These are phyloP conservation scores for Parascotia fuliginaria DNA, from an alignment of 2,888 invertebrate species.

Conservation along the genomic window DNA sequence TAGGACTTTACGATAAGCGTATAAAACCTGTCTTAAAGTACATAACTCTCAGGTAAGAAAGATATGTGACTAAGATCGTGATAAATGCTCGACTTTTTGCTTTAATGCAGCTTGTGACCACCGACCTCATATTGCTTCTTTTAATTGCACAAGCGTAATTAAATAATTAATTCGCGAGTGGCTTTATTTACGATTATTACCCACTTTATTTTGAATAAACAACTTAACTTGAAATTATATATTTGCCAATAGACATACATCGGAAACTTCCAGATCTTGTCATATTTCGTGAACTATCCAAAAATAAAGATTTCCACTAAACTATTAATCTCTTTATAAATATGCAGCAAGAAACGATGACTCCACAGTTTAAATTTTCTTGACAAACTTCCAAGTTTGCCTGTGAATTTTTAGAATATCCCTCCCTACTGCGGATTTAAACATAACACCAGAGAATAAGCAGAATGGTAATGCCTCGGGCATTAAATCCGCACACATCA, in stretches of 20 bases:
- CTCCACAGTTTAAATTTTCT: conserved; percentile 7
- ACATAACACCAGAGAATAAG: too few relatives aligned
- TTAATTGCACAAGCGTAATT: conserved; percentile 10
- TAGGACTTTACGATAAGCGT: conserved; percentile 2
- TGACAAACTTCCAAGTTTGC: conserved; percentile 15
- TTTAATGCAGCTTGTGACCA: conserved; percentile 12
- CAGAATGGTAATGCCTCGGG: too few relatives aligned
- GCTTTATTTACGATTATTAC: conserved; percentile 19
- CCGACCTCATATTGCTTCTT: conserved; percentile 19
- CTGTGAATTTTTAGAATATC: not conserved
- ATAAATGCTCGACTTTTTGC: conserved; percentile 9
- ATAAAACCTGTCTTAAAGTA: conserved; percentile 1
- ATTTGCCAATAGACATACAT: too few relatives aligned
- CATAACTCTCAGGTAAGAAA: conserved; percentile 10
- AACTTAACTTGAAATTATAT: too few relatives aligned
- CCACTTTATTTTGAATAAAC: too few relatives aligned
- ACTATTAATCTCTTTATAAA: not conserved
- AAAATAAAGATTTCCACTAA: too few relatives aligned
- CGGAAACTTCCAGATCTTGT: too few relatives aligned
- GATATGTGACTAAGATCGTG: conserved; percentile 24
- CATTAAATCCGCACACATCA: too few relatives aligned
- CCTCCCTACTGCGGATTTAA: not conserved
- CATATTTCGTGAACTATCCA: too few relatives aligned
- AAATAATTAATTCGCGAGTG: conserved; percentile 16
- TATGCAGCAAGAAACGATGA: conserved; percentile 2